Evolutionary conservation across 2,113 vertebrate species (phyloP), one percentile per base, ranked within the genome.

Genomic region (Nipponia nippon): DNA sequence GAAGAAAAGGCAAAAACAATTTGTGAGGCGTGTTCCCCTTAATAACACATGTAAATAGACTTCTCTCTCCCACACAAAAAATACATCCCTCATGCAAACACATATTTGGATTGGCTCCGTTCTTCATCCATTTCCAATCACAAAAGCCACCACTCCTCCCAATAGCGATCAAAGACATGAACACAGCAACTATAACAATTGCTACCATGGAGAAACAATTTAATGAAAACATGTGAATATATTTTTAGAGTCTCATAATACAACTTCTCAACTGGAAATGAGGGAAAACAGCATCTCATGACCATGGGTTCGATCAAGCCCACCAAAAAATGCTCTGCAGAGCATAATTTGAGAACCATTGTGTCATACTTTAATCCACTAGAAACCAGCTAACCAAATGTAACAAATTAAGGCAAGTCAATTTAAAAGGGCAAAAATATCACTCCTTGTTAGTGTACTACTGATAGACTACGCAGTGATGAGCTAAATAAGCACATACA

Each of bases 161-260:
- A 96, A 10, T 22, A 90, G 26, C 1, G 3, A 95, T 86, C 90
- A 96, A 96, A 96, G 79, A 55, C 83, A 25, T 10, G 83, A 94
- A 3, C 55, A 14, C 90, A 93, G 83, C 63, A 47, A 69, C 97
- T 94, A 17, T 2, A 92, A 92, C 88, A 95, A 97, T 89, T 97
- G 95, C 95, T 93, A 55, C 96, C 95, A 94, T 23, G 69, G 90
- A 93, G 85, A 92, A 94, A 81, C 88, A 75, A 67, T 32, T 87
- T 40, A 90, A 96, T 40, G 59, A 92, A 96, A 95, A 87, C 94
- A 95, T 91, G 67, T 12, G 83, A 95, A 93, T 94, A 1, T 97
- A 96, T 97, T 97, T 97, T 97, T 96, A 96, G 96, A 92, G 79
- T 44, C 76, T 93, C 72, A 34, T 59, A 96, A 96, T 20, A 20